A percentile compares a stretch with the other conserved stretches of the same genome.
These are phyloP conservation scores for Proisotoma minuta DNA, from an alignment of 2,888 invertebrate species.

Conservation along the genomic window DNA sequence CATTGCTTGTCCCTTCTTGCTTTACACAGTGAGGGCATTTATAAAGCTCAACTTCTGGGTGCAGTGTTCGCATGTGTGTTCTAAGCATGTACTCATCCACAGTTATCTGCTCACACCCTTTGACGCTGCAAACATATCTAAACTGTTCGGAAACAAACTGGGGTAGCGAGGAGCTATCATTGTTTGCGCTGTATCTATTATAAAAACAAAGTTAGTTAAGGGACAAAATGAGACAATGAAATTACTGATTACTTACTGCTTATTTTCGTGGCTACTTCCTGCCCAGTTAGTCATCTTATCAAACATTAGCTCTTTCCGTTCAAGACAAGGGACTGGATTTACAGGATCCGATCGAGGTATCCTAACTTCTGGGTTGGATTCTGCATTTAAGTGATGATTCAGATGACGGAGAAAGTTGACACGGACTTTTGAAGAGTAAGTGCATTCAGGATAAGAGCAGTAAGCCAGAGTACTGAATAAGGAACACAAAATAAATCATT, in stretches of 20 bases:
- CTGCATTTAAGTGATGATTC: slow-evolving; percentile 57
- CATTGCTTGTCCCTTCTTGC: slow-evolving; percentile 28
- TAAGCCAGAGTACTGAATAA: slow-evolving; percentile 38
- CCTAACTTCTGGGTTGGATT: slow-evolving; percentile 44
- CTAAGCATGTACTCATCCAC: slow-evolving; percentile 67
- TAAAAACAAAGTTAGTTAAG: background rate
- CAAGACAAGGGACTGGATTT: slow-evolving; percentile 75
- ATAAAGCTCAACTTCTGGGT: slow-evolving; percentile 59
- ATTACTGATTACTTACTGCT: slow-evolving; percentile 25
- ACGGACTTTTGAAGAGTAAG: slow-evolving; percentile 49
- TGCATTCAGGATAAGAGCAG: slow-evolving; percentile 49
- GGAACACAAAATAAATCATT: slow-evolving; percentile 26
- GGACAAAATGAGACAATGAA: too few species aligned
- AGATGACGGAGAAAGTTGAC: slow-evolving; percentile 68
- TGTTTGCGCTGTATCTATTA: slow-evolving; percentile 38
- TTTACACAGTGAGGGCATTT: slow-evolving; percentile 69
- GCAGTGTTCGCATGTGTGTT: slow-evolving; percentile 67
- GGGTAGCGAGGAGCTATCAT: slow-evolving; percentile 49
- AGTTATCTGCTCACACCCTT: slow-evolving; percentile 66
- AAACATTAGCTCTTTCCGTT: slow-evolving; percentile 72
- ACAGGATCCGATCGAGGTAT: slow-evolving; percentile 65
- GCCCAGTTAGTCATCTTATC: slow-evolving; percentile 81
- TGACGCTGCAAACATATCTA: slow-evolving; percentile 68
- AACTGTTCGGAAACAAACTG: slow-evolving; percentile 56
- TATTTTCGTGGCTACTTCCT: slow-evolving; percentile 58